Evolutionary conservation across 2,113 vertebrate species (phyloP).

Genomic region (Odocoileus virginianus): DNA sequence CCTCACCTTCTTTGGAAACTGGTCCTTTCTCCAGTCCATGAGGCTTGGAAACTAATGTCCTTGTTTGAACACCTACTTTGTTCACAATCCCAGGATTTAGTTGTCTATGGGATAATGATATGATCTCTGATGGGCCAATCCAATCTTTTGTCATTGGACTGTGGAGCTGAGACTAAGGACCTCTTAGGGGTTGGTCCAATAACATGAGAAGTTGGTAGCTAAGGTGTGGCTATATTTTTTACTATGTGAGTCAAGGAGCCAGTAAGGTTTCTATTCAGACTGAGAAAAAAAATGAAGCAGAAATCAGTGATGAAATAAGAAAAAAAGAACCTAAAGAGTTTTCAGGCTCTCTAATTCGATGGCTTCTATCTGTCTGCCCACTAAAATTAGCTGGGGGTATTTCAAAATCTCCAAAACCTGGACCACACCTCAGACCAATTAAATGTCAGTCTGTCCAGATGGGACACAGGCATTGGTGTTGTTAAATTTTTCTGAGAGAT

Average conservation of each 20-base stretch:
- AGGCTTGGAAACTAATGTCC: neutral
- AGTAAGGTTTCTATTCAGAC: neutral
- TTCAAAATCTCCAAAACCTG: neutral
- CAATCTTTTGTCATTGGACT: neutral
- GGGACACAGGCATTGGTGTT: neutral
- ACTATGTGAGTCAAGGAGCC: neutral
- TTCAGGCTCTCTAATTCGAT: neutral
- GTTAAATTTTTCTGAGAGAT: neutral
- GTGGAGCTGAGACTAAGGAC: neutral
- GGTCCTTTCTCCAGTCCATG: neutral
- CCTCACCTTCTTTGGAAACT: neutral
- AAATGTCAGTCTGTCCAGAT: neutral
- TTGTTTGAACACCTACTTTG: neutral
- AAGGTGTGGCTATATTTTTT: neutral
- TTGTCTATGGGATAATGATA: neutral
- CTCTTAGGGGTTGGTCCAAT: neutral
- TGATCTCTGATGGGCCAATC: neutral
- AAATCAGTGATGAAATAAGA: neutral
- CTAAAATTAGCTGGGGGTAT: neutral
- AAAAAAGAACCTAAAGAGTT: neutral
- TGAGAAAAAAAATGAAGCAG: neutral
- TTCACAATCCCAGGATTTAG: neutral
- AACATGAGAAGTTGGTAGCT: neutral
- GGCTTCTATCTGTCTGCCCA: neutral
- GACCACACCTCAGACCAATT: neutral